Percentiles rank a stretch among this genome's conserved stretches.
Evolutionary conservation across 2,113 vertebrate species (phyloP).

Genomic region (Hippoglossus stenolepis): DNA sequence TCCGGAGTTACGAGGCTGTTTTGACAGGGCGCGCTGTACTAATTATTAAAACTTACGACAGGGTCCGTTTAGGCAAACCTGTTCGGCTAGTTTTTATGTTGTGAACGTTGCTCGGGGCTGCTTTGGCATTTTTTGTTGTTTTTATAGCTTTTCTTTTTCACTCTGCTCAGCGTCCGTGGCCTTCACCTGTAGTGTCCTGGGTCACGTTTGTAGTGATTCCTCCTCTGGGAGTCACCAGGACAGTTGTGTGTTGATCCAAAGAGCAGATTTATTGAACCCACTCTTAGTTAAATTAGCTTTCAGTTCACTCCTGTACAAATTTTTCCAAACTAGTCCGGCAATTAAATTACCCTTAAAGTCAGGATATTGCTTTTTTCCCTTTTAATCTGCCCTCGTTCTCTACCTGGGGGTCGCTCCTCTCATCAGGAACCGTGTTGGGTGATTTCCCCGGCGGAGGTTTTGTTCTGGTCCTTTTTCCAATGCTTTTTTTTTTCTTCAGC

Average conservation of each 20-base stretch:
- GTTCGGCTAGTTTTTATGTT: slow-evolving; percentile 39
- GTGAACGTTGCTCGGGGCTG: neutral
- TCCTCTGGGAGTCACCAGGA: slow-evolving; percentile 4
- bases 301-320: neutral
- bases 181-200: slow-evolving; percentile 11
- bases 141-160: slow-evolving; percentile 18
- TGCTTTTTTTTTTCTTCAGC: slow-evolving; percentile 31
- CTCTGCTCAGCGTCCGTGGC: slow-evolving; percentile 35
- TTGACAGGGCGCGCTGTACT: slow-evolving; percentile 20
- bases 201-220: slow-evolving; percentile 29
- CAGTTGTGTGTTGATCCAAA: neutral
- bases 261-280: neutral
- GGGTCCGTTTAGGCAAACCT: slow-evolving; percentile 47
- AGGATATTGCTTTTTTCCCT: neutral
- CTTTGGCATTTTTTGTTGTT: neutral
- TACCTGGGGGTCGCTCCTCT: neutral
- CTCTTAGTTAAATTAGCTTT: neutral
- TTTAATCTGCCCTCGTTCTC: slow-evolving; percentile 5
- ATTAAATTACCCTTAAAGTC: neutral
- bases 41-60: slow-evolving; percentile 25
- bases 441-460: neutral
- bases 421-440: slow-evolving; percentile 1
- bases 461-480: slow-evolving; percentile 17
- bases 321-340: neutral
- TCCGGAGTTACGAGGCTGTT: slow-evolving; percentile 37